Evolutionary conservation across 2,888 invertebrate genomes (phyloP).

Genomic region (Pyrochroa serraticornis): DNA sequence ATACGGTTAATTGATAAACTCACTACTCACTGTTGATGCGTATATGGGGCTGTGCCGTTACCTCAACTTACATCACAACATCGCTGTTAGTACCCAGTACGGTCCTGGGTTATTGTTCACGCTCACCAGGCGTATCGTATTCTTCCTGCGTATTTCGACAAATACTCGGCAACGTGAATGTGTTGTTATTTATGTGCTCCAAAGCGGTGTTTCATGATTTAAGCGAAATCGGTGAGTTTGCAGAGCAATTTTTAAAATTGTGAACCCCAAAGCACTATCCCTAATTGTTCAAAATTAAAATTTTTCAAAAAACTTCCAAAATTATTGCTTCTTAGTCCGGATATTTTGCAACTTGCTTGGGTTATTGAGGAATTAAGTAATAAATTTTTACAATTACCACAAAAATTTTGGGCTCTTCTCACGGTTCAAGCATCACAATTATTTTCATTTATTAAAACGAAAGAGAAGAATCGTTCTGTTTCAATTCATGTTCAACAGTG

Average conservation of each 20-base stretch:
- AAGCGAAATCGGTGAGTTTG: slow-evolving; percentile 48
- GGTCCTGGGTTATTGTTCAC: slow-evolving; percentile 65
- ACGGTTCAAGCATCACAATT: too few relatives aligned
- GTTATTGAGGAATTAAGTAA: too few relatives aligned
- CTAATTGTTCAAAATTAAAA: background rate
- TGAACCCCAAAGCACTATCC: background rate
- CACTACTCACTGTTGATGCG: background rate
- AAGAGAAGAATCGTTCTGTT: too few relatives aligned
- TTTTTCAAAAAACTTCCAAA: too few relatives aligned
- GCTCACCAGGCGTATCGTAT: slow-evolving; percentile 63
- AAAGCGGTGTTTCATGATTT: slow-evolving; percentile 50
- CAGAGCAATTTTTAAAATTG: background rate
- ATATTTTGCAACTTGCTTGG: too few relatives aligned
- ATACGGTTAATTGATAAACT: too few relatives aligned
- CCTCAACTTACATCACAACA: background rate
- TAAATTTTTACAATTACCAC: too few relatives aligned
- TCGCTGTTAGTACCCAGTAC: slow-evolving; percentile 30
- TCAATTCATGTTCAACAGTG: too few relatives aligned
- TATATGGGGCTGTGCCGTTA: background rate
- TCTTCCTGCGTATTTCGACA: slow-evolving; percentile 50
- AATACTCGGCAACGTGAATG: slow-evolving; percentile 45
- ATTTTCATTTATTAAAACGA: too few relatives aligned
- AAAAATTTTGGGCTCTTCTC: too few relatives aligned
- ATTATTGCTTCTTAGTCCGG: too few relatives aligned
- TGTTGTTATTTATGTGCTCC: slow-evolving; percentile 46